Conservation (phyloP, 2,797 vertebrate genomes). For the Poeciliopsis paucimaculata region DNA sequence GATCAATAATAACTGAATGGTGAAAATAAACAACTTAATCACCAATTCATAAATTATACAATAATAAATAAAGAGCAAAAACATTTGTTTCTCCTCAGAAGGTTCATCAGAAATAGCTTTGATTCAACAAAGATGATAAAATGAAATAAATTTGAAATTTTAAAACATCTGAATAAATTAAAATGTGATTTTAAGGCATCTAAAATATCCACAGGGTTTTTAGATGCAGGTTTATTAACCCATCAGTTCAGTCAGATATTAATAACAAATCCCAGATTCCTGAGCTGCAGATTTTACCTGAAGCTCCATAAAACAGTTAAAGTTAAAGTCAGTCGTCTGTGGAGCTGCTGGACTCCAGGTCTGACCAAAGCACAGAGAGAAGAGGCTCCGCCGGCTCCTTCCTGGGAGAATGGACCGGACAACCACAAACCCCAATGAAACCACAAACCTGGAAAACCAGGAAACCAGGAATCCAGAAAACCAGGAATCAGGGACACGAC, state of each 20-base stretch:
- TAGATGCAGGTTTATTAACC: too few species aligned
- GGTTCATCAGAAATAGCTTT: background rate
- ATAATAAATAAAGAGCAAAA: background rate
- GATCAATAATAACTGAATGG: background rate
- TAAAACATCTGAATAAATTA: too few species aligned
- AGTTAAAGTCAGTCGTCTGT: background rate
- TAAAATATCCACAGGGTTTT: too few species aligned
- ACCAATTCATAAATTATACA: background rate
- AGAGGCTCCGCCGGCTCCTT: background rate
- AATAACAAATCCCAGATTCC: background rate
- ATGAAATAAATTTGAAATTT: background rate
- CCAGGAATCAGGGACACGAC: too few species aligned
- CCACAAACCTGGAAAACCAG: too few species aligned
- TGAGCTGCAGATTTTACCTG: background rate
- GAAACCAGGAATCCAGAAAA: too few species aligned
- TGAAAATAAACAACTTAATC: background rate
- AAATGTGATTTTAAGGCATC: too few species aligned
- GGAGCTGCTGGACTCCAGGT: background rate
- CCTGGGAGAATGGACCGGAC: too few species aligned
- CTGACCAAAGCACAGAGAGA: background rate
- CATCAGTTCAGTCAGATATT: background rate
- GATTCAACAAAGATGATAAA: background rate
- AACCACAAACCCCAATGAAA: too few species aligned
- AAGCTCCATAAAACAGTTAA: background rate
- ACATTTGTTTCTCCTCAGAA: background rate